Percentiles rank a stretch among this genome's conserved stretches.
phyloP scores from a whole-genome alignment of 1,140 invertebrate genomes.

The Stegodyphus dumicola region DNA sequence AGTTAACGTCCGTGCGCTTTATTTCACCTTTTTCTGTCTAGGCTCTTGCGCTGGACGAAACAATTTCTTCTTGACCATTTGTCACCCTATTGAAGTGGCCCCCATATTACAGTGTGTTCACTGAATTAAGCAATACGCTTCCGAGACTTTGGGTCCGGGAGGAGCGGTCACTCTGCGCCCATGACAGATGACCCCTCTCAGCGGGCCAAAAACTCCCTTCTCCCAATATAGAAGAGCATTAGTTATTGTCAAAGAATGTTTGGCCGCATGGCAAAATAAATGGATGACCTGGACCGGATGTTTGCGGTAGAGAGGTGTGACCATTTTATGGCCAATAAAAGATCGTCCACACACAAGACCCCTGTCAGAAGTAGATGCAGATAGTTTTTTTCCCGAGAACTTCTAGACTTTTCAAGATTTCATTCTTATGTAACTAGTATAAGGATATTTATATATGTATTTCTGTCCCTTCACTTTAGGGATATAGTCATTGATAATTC shows the following conservation, averaged over 20 bases:
- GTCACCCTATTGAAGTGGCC: constrained; percentile 56
- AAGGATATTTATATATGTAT: too few relatives aligned
- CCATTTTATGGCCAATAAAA: constrained; percentile 23
- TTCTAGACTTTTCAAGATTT: too few relatives aligned
- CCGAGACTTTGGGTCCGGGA: constrained; percentile 50
- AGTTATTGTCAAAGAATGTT: constrained; percentile 60
- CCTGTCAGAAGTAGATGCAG: background rate
- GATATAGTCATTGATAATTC: too few relatives aligned
- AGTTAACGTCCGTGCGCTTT: constrained; percentile 30
- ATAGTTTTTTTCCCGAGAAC: too few relatives aligned
- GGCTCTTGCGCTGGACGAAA: constrained; percentile 19
- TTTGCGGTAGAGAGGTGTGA: constrained; percentile 45
- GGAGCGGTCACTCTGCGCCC: constrained; percentile 45
- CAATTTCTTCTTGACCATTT: constrained; percentile 61
- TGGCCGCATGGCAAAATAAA: constrained; percentile 48
- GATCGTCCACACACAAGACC: background rate
- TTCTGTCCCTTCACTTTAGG: too few relatives aligned
- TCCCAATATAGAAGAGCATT: constrained; percentile 49
- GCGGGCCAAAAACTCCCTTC: constrained; percentile 27
- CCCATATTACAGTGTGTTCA: constrained; percentile 57
- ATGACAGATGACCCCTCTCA: constrained; percentile 51
- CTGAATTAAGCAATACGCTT: constrained; percentile 61
- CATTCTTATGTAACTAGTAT: too few relatives aligned
- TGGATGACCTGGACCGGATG: constrained; percentile 49
- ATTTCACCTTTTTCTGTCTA: constrained; percentile 41